Conservation (phyloP, 2,888 invertebrate genomes). For the Coronaproctus castanopsis region DNA sequence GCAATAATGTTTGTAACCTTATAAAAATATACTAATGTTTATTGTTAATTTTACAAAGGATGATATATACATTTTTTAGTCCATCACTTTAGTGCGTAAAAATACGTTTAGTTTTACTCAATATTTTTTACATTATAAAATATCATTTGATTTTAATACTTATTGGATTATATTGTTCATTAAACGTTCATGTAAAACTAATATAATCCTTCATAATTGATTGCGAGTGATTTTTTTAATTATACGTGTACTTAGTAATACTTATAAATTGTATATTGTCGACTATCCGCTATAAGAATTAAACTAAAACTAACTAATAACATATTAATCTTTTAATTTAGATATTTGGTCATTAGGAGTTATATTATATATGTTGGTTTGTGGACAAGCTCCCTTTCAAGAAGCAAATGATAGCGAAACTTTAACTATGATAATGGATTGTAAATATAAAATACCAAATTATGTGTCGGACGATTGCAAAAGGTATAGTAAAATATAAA, state of each 20-base stretch:
- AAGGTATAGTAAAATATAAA: too few relatives aligned
- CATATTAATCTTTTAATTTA: conserved; percentile 25
- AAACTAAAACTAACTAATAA: too few relatives aligned
- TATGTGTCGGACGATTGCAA: conserved; percentile 73
- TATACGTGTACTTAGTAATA: not conserved
- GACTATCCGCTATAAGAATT: not conserved
- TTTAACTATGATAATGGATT: conserved; percentile 97
- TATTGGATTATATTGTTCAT: too few relatives aligned
- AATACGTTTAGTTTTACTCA: too few relatives aligned
- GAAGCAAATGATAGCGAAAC: conserved; percentile 99
- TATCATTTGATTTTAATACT: not conserved
- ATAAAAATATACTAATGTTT: too few relatives aligned
- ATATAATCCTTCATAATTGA: too few relatives aligned
- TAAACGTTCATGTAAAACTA: too few relatives aligned
- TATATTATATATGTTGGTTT: conserved; percentile 94
- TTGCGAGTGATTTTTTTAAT: not conserved
- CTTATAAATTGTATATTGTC: not conserved
- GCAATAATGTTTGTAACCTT: too few relatives aligned
- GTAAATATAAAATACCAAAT: conserved; percentile 80
- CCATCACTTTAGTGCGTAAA: too few relatives aligned
- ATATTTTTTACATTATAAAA: too few relatives aligned
- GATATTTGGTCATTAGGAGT: conserved; percentile 99
- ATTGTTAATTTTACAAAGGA: too few relatives aligned
- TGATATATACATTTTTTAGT: too few relatives aligned
- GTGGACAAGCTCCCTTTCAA: conserved; percentile 93